Evolutionary conservation across 2,113 vertebrate genomes (phyloP).

Genomic region (Zosterops japonicus): DNA sequence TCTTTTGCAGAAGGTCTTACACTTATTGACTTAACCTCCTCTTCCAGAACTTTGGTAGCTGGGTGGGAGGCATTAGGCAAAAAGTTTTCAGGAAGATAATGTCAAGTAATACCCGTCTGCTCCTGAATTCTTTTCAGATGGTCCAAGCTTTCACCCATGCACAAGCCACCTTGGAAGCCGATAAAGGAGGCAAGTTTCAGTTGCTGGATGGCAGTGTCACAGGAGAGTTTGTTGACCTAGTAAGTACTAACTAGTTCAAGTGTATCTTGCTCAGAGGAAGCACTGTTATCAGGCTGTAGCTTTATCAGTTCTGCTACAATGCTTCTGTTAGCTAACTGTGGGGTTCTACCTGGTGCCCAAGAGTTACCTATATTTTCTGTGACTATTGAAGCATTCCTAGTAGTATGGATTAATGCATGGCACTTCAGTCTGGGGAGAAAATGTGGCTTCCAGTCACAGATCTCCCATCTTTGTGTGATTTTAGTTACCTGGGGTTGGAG

Average conservation of each 20-base stretch:
- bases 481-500: neutral
- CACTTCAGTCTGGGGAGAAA: neutral
- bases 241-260: conserved; percentile 64
- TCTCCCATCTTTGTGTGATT: neutral
- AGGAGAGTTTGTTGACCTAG: conserved; percentile 89
- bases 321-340: neutral
- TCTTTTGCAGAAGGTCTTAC: neutral
- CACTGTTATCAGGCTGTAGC: neutral
- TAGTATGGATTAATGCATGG: neutral
- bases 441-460: neutral
- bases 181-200: conserved; percentile 86
- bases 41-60: neutral
- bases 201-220: conserved; percentile 85
- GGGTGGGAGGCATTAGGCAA: neutral
- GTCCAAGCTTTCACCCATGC: conserved; percentile 89
- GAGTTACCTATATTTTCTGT: neutral
- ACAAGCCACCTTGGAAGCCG: conserved; percentile 81
- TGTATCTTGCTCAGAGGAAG: neutral
- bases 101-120: neutral
- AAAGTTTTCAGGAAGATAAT: neutral
- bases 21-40: neutral
- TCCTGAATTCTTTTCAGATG: conserved; percentile 74
- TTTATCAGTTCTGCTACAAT: neutral
- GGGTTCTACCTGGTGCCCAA: neutral
- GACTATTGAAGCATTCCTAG: neutral